phyloP scores from a whole-genome alignment of 2,113 vertebrate species.

The Macroglossus sobrinus region DNA sequence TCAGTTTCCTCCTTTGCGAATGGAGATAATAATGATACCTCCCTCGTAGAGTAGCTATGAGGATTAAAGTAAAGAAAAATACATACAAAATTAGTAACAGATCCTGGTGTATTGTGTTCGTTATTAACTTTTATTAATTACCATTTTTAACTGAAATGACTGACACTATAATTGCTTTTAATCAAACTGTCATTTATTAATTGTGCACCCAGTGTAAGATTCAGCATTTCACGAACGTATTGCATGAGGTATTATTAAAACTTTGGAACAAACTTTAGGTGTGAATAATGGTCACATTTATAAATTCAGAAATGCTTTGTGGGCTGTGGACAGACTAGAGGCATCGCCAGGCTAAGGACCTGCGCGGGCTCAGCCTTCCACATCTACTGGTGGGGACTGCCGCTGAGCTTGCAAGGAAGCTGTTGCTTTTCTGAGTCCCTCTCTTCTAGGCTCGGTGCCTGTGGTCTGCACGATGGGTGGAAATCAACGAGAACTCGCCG shows the following conservation, averaged over 20 bases:
- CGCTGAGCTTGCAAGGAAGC: too few relatives aligned
- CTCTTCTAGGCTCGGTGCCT: too few relatives aligned
- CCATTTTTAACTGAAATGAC: neutral
- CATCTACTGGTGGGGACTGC: too few relatives aligned
- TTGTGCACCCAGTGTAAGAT: neutral
- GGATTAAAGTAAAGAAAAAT: neutral
- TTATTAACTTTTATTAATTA: neutral
- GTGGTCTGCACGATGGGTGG: slow-evolving; percentile 58
- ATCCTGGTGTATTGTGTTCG: neutral
- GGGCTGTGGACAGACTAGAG: too few relatives aligned
- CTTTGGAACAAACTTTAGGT: neutral
- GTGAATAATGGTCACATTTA: neutral
- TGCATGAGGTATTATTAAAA: neutral
- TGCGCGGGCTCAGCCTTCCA: too few relatives aligned
- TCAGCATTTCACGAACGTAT: neutral
- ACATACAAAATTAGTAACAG: neutral
- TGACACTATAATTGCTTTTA: neutral
- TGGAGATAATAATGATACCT: neutral
- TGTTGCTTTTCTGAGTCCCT: too few relatives aligned
- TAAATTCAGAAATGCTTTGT: neutral
- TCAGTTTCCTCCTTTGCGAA: neutral
- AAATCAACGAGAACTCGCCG: slow-evolving; percentile 85
- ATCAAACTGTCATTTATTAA: neutral
- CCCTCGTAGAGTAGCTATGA: neutral
- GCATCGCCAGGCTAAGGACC: too few relatives aligned